Percentiles rank a stretch among this genome's conserved stretches.
Evolutionary conservation across 2,113 vertebrate species (phyloP).

Genomic region (Chionis minor): DNA sequence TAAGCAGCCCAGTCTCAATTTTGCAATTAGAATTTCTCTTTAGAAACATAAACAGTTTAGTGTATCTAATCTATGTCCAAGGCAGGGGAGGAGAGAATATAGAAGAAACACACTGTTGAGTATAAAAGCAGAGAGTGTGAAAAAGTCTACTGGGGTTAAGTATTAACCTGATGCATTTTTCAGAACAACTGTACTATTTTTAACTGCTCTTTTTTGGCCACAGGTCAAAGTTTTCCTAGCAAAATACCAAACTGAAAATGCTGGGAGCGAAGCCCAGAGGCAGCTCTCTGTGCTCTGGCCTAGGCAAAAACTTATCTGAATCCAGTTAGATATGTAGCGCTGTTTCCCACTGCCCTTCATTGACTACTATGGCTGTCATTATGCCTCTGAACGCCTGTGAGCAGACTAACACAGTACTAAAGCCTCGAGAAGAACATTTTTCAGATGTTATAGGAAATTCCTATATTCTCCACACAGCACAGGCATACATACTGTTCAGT

Average conservation of each 20-base stretch:
- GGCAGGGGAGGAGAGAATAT: neutral
- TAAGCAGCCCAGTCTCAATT: neutral
- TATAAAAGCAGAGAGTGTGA: constrained; percentile 40
- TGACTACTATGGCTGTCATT: neutral
- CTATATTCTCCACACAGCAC: constrained; percentile 21
- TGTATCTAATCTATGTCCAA: neutral
- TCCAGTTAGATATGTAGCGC: neutral
- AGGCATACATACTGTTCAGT: constrained; percentile 52
- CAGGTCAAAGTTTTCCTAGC: constrained; percentile 75
- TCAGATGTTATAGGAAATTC: constrained; percentile 44
- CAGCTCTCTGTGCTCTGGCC: constrained; percentile 48
- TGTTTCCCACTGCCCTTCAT: constrained; percentile 12
- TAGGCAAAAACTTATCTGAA: constrained; percentile 30
- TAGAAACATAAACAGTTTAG: neutral
- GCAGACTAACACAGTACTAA: neutral
- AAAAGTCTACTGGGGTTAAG: constrained; percentile 42
- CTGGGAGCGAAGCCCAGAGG: constrained; percentile 64
- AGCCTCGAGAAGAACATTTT: constrained; percentile 45
- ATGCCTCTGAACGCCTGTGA: neutral
- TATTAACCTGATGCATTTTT: constrained; percentile 69
- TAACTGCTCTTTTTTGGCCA: constrained; percentile 75
- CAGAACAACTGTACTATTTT: constrained; percentile 74
- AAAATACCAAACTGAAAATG: constrained; percentile 71
- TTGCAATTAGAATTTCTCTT: neutral
- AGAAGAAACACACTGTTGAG: neutral